These are phyloP conservation scores for Fragum fragum DNA, from an alignment of 2,888 invertebrate genomes.

Conservation along the genomic window DNA sequence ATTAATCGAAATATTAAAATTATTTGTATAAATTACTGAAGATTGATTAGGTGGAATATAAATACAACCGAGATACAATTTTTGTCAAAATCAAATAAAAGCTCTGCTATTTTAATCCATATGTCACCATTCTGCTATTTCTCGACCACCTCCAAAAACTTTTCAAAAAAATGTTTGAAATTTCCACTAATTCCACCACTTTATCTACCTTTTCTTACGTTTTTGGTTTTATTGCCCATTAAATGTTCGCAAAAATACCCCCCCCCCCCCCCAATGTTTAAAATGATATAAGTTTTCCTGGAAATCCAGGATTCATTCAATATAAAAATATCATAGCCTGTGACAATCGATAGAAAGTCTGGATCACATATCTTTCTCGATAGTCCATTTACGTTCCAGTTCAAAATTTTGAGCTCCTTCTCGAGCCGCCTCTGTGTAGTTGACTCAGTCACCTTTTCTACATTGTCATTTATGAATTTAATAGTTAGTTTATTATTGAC, in stretches of 20 bases:
- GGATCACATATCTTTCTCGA: slow-evolving; percentile 12
- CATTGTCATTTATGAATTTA: slow-evolving; percentile 17
- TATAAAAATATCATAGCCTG: not conserved
- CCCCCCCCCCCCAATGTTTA: not conserved
- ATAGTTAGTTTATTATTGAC: slow-evolving; percentile 18
- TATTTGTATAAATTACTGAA: not conserved
- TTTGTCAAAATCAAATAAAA: slow-evolving; percentile 12
- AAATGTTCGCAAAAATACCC: slow-evolving; percentile 21
- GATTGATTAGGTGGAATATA: slow-evolving; percentile 36
- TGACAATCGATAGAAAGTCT: not conserved
- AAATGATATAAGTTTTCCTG: slow-evolving; percentile 8
- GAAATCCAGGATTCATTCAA: slow-evolving; percentile 16
- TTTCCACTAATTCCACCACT: slow-evolving; percentile 24
- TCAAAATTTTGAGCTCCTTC: slow-evolving; percentile 14
- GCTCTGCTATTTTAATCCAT: slow-evolving; percentile 13
- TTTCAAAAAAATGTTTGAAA: slow-evolving; percentile 1
- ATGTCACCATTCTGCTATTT: slow-evolving; percentile 3
- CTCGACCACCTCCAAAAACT: not conserved
- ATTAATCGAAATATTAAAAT: slow-evolving; percentile 19
- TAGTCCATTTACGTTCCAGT: slow-evolving; percentile 19
- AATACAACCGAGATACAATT: slow-evolving; percentile 23
- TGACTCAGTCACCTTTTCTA: not conserved
- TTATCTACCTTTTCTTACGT: slow-evolving; percentile 21
- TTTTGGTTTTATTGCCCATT: slow-evolving; percentile 30
- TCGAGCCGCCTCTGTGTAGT: not conserved